Evolutionary conservation across 2,113 vertebrate species (phyloP).

Genomic region (Furnarius figulus): DNA sequence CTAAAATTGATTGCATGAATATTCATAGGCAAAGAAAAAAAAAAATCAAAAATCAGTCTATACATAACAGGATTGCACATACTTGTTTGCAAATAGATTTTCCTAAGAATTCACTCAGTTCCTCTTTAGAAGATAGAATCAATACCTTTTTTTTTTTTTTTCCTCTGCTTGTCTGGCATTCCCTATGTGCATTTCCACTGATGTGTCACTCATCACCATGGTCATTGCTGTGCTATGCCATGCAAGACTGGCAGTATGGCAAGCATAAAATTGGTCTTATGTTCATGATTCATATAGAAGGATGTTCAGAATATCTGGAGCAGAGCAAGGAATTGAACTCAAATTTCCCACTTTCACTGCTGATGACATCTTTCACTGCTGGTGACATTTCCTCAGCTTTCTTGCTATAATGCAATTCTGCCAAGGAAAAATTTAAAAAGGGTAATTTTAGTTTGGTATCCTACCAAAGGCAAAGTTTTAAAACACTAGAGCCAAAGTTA

Average conservation of each 20-base stretch:
- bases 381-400: background rate
- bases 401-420: background rate
- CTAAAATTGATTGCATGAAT: slow-evolving; percentile 5
- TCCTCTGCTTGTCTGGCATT: background rate
- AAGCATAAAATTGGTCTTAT: background rate
- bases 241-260: background rate
- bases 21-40: background rate
- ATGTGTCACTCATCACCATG: background rate
- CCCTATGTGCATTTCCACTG: background rate
- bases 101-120: background rate
- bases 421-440: background rate
- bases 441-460: background rate
- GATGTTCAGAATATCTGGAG: background rate
- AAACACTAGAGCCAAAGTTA: background rate
- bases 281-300: background rate
- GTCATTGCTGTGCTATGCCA: background rate
- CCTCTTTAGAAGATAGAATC: background rate
- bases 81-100: background rate
- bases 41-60: background rate
- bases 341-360: background rate
- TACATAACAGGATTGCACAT: background rate
- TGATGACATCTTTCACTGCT: background rate
- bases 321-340: background rate
- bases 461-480: background rate
- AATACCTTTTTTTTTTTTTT: background rate